Base-by-base conservation (phyloP, 2,888 invertebrate species). In the Protophormia terraenovae region DNA sequence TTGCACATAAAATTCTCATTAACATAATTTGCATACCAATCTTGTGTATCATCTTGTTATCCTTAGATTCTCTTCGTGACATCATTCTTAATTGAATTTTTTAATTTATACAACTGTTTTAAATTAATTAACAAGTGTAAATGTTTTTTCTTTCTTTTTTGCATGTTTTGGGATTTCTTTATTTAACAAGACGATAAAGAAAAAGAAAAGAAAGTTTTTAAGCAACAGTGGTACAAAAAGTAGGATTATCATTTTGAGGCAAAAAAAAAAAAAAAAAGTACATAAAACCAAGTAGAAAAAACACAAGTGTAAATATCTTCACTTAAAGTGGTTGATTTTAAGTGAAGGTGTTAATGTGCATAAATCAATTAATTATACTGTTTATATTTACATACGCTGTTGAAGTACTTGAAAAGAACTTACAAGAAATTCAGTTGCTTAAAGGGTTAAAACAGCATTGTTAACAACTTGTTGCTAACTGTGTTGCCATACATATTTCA, bases 71-170 rank as follows among this genome's bases (percentile, higher is more conserved):
- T 58, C 58, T 32, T 45, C 55, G 38, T 32, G 58, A 60, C 47
- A 71, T 50, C 22, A 53, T 41, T 38, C 58, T 78, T 62, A 62
- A 78, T 78, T 71, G 19, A 79, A 22, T 60, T 69, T 38, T 38
- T 47, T 60, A 50, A 60, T 60, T 78, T 60, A 38, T 60, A 62
- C 47, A 41, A 72, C 50, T 62, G 62, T 50, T 71, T 62, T 38
- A 69, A 55, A 67, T 78, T 78, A 78, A 78, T 78, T 78, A 41
- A 62, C 71, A 64, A 62, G 32, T n/a, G 29, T 16, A 41, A 71
- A 32, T 62, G 55, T 8, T 50, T 58, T 53, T 38, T 76, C 19
- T 50, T 22, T 8, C 8, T 16, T 47, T 32, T 73, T 62, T 19
- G 29, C 24, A 19, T 32, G 29, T 73, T 72, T 29, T 29, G 14